A percentile compares a stretch with the other conserved stretches of the same genome.
Conservation (phyloP, 2,113 vertebrate genomes). For the Dipodomys spectabilis region DNA sequence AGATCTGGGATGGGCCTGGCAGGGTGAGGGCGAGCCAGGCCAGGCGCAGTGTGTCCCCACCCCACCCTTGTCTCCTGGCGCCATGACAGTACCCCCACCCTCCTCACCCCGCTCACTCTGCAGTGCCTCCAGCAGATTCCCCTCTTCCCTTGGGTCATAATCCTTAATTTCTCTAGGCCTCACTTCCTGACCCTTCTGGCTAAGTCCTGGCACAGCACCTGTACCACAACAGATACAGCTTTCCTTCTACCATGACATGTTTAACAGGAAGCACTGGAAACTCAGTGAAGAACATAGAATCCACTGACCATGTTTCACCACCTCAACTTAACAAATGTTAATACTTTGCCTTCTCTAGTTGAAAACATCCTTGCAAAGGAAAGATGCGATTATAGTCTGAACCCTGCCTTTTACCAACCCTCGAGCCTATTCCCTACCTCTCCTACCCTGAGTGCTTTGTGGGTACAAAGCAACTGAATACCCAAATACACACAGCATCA, state of each 20-base stretch:
- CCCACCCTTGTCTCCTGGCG: background rate
- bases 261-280: background rate
- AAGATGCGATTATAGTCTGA: background rate
- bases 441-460: background rate
- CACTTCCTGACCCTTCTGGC: background rate
- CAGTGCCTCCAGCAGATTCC: background rate
- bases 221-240: background rate
- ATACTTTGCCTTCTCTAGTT: background rate
- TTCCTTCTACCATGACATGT: background rate
- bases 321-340: background rate
- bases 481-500: fast-evolving
- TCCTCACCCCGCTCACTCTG: background rate
- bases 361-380: background rate
- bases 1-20: constrained; percentile 44
- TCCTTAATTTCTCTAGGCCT: background rate
- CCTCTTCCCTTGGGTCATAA: background rate
- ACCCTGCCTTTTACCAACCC: background rate
- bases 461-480: background rate
- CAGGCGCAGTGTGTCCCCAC: background rate
- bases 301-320: background rate
- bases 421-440: background rate
- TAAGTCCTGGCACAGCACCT: background rate
- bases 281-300: background rate
- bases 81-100: background rate
- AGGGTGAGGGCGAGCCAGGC: background rate